phyloP scores from a whole-genome alignment of 64 coral and sea anemone species.

The Montipora foliosa region DNA sequence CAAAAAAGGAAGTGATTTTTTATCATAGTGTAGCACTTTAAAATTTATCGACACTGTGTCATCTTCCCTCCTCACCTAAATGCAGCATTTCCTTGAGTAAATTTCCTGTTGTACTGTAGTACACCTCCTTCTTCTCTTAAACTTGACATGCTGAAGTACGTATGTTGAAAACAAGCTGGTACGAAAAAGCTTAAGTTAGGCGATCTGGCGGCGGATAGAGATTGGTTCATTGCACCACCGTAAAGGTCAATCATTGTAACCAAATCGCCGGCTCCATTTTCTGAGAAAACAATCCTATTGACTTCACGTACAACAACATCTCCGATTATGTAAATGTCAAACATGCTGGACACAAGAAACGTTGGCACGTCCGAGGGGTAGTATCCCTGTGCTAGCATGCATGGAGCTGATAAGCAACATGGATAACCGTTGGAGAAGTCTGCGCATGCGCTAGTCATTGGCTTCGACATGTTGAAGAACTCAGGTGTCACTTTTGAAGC shows the following conservation, averaged over 20 bases:
- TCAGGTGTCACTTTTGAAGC: neutral
- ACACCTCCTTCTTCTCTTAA: constrained; percentile 22
- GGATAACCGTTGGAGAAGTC: constrained; percentile 1
- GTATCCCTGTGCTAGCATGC: constrained; percentile 34
- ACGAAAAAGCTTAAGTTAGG: constrained; percentile 30
- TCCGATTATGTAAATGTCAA: constrained; percentile 34
- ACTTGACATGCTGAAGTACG: constrained; percentile 37
- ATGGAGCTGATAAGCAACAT: constrained; percentile 4
- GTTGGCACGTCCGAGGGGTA: constrained; percentile 23
- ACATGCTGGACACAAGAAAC: constrained; percentile 16
- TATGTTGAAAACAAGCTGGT: constrained; percentile 41
- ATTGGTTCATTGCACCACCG: constrained; percentile 35
- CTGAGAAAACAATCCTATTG: neutral
- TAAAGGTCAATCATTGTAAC: constrained; percentile 23
- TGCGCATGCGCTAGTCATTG: constrained; percentile 20
- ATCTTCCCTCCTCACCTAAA: constrained; percentile 1
- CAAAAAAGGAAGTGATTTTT: too few relatives aligned
- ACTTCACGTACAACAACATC: neutral
- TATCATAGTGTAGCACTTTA: too few relatives aligned
- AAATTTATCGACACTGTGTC: too few relatives aligned
- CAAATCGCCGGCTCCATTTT: constrained; percentile 15
- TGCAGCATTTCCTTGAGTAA: constrained; percentile 22
- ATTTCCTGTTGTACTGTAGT: constrained; percentile 10
- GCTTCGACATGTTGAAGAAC: constrained; percentile 15
- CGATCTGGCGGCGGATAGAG: neutral